Evolutionary conservation across 2,888 invertebrate species (phyloP), one percentile per base, ranked within the genome.

Genomic region (Conops quadrifasciatus): DNA sequence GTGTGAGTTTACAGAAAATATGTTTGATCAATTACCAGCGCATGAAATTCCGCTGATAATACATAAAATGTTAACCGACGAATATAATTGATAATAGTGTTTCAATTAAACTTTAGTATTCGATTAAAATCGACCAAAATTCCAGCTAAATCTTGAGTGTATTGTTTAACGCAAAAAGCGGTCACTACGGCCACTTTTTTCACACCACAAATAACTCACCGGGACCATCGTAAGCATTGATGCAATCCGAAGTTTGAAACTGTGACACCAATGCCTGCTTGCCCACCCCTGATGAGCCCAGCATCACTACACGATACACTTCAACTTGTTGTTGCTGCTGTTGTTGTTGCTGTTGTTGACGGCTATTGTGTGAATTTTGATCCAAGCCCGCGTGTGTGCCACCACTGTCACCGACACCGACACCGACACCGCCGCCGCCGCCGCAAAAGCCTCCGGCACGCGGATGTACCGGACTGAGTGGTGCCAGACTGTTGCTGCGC

Each of bases 191-290:
- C 19, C 7, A 49, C 7, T 4, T 4, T 26, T 58, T 58, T 21
- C 58, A 58, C 19, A 7, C 13, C 3, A 28, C 19, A 36, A 4
- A 4, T 19, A 9, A 68, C 53, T 62, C 82, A 92, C 94, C 94
- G 88, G 92, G 94, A 80, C 94, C 90, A 80, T 96, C 96, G 84
- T 96, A 96, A 43, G 96, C 95, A 83, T 96, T 96, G 82, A 96
- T 95, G 84, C 95, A 95, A 84, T 96, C 96, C 78, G 95, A 95
- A 72, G 96, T 96, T 89, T 94, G 94, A 82, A 97, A 94, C 87
- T 95, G 95, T 80, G 92, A 92, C 83, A 94, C 90, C 11, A 95
- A 89, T 0, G 95, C 93, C 0, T 93, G 92, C 86, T 96, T 95
- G 67, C 95, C 95, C 51, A 94, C 94, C 0, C 93, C 93, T 5